Conservation (phyloP, 2,888 invertebrate species). For the Sesia apiformis region DNA sequence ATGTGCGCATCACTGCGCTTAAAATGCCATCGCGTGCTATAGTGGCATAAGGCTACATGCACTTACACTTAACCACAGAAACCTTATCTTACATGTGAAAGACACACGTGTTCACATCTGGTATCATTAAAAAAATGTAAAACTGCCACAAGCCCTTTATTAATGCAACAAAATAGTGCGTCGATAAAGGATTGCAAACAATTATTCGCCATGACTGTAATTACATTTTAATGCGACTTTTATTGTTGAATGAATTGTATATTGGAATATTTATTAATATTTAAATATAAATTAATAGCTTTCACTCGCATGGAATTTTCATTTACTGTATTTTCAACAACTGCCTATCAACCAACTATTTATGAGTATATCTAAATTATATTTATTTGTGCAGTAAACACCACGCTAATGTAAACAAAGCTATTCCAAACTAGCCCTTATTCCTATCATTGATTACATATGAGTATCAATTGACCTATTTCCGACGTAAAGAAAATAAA, state of each 20-base stretch:
- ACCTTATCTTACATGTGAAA: constrained; percentile 32
- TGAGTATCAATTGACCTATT: too few species aligned
- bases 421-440: too few species aligned
- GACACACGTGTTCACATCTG: constrained; percentile 6
- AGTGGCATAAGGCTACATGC: constrained; percentile 38
- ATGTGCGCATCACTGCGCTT: constrained; percentile 9
- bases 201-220: not conserved
- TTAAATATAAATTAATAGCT: too few species aligned
- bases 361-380: too few species aligned
- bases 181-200: not conserved
- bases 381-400: too few species aligned
- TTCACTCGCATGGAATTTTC: too few species aligned
- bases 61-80: constrained; percentile 28
- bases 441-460: too few species aligned
- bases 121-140: not conserved
- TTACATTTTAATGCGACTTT: not conserved
- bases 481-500: too few species aligned
- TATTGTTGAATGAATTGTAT: not conserved
- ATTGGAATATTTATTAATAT: not conserved
- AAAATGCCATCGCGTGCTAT: constrained; percentile 53
- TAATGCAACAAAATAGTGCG: not conserved
- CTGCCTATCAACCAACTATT: too few species aligned
- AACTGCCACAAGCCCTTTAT: not conserved
- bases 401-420: too few species aligned
- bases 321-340: too few species aligned